phyloP scores from a whole-genome alignment of 2,888 invertebrate genomes.

The Melanotus villosus region DNA sequence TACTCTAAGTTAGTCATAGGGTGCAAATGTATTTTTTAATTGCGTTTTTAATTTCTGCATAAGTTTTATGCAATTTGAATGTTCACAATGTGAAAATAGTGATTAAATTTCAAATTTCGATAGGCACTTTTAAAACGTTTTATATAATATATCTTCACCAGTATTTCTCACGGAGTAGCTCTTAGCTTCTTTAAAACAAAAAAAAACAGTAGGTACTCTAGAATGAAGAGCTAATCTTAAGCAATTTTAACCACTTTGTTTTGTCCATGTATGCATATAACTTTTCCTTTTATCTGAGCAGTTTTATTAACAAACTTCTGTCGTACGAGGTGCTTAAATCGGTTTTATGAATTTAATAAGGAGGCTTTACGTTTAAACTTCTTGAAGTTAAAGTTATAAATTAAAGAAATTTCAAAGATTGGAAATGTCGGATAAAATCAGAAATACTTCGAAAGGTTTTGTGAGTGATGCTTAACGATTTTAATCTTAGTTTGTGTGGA shows the following conservation, averaged over 20 bases:
- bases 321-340: not conserved
- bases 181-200: slow-evolving; percentile 47
- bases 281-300: not conserved
- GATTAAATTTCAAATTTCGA: slow-evolving; percentile 21
- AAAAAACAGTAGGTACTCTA: slow-evolving; percentile 3
- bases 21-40: slow-evolving; percentile 5
- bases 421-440: no score
- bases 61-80: slow-evolving; percentile 26
- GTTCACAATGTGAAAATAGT: slow-evolving; percentile 8
- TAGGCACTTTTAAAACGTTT: slow-evolving; percentile 50
- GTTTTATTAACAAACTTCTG: not conserved
- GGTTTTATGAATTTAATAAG: no score
- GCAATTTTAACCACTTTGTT: not conserved
- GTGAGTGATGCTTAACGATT: no score
- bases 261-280: not conserved
- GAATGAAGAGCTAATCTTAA: slow-evolving; percentile 11
- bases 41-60: not conserved
- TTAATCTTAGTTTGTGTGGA: no score
- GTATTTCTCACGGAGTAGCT: slow-evolving; percentile 49
- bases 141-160: slow-evolving; percentile 44
- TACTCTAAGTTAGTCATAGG: slow-evolving; percentile 13
- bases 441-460: no score
- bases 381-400: no score
- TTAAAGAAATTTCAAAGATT: no score
- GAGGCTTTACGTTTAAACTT: no score